Conservation (phyloP, 37 sponge, comb jelly and placozoan genomes). For the Chondrilla cf. caribensis region DNA sequence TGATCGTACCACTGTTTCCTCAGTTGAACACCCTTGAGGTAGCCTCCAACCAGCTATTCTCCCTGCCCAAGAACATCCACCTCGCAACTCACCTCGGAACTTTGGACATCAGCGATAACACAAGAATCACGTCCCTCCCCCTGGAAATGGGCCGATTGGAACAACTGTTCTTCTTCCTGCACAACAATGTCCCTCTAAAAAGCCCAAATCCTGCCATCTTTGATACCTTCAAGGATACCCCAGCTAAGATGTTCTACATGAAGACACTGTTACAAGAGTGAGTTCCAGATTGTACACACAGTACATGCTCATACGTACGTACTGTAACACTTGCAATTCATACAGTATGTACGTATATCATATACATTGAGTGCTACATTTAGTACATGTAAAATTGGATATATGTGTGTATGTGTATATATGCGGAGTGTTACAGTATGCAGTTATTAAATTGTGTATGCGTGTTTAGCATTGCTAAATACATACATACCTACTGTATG, state of each 20-base stretch:
- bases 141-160: constrained; percentile 74
- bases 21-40: constrained; percentile 68
- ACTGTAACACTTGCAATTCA: too few species aligned
- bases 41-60: constrained; percentile 37
- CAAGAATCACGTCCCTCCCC: constrained; percentile 64
- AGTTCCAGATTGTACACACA: constrained; percentile 16
- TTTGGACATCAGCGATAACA: constrained; percentile 68
- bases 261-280: constrained; percentile 73
- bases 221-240: constrained; percentile 61
- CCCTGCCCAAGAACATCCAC: constrained; percentile 59
- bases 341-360: not conserved
- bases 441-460: too few species aligned
- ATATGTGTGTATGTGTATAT: too few species aligned
- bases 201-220: constrained; percentile 58
- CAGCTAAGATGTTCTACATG: constrained; percentile 79
- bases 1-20: constrained; percentile 58
- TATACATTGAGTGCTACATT: not conserved
- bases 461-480: too few species aligned
- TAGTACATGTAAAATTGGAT: not conserved
- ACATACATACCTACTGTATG: too few species aligned
- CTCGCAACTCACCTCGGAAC: constrained; percentile 41
- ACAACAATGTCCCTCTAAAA: constrained; percentile 62
- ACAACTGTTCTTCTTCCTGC: constrained; percentile 75
- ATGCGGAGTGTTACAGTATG: too few species aligned
- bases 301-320: too few species aligned